A percentile compares a stretch with the other conserved stretches of the same genome.
Evolutionary conservation across 2,113 vertebrate genomes (phyloP).

Genomic region (Pleuronectes platessa): DNA sequence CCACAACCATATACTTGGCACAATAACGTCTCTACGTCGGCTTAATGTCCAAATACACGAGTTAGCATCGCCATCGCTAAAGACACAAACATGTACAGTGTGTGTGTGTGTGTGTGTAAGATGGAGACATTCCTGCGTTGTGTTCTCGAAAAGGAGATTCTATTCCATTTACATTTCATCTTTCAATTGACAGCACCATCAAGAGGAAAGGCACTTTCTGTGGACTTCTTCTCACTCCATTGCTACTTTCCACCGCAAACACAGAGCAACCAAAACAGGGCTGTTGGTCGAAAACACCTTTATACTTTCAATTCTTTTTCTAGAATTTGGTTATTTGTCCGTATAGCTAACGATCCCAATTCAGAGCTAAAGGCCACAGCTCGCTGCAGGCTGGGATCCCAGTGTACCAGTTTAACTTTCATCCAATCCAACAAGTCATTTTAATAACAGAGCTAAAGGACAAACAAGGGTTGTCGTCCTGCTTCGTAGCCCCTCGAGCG

Average conservation of each 20-base stretch:
- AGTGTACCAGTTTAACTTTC: background rate
- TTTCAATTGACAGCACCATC: slow-evolving; percentile 90
- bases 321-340: slow-evolving; percentile 27
- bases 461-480: slow-evolving; percentile 3
- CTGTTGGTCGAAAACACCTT: slow-evolving; percentile 24
- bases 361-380: slow-evolving; percentile 11
- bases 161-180: slow-evolving; percentile 60
- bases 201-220: slow-evolving; percentile 99
- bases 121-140: slow-evolving; percentile 75
- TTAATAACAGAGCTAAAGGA: slow-evolving; percentile 8
- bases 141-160: slow-evolving; percentile 76
- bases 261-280: slow-evolving; percentile 39
- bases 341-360: background rate
- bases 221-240: slow-evolving; percentile 80
- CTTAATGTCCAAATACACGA: slow-evolving; percentile 61
- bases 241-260: slow-evolving; percentile 60
- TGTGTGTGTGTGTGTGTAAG: background rate
- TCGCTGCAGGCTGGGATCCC: background rate
- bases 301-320: background rate
- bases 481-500: slow-evolving; percentile 22
- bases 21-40: slow-evolving; percentile 71
- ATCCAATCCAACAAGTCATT: slow-evolving; percentile 19
- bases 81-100: slow-evolving; percentile 28
- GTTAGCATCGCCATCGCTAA: slow-evolving; percentile 47
- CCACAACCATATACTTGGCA: slow-evolving; percentile 85